Evolutionary conservation across 2,113 vertebrate genomes (phyloP), one percentile per base, ranked within the genome.

Genomic region (Gallinago media): DNA sequence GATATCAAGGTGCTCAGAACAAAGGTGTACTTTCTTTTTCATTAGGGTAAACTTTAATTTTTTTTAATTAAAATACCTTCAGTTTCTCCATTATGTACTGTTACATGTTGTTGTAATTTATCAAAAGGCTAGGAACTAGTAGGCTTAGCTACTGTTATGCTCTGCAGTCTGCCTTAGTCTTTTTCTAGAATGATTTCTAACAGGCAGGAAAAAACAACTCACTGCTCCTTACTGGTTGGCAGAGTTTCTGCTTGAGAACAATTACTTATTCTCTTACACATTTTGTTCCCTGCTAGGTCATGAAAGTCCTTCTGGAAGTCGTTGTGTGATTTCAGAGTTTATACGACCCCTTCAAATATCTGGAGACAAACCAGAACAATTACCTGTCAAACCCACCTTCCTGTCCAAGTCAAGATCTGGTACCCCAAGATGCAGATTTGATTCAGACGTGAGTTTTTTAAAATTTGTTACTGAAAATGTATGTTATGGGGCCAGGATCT

Each of bases 361-460:
- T 15, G 97, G 98, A 91, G 99, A 99, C 96, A 99, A 99, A 94
- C 98, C 98, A 5, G 99, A 99, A 90, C 98, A 99, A 27, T 97
- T 99, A 73, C 98, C 98, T 9, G 96, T 98, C 97, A 99, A 98
- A 96, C 99, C 99, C 72, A 98, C 98, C 72, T 98, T 99, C 96
- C 98, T 99, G 94, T 97, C 98, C 55, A 98, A 98, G 88, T 96
- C 98, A 59, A 97, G 97, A 85, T 89, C 98, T 40, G 95, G 98
- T 74, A 98, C 98, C 97, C 98, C 98, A 92, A 98, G 98, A 95
- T 98, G 98, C 97, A 97, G 98, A 96, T 98, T 98, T 97, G 99
- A 99, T 88, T 98, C 99, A 63, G 98, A 99, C 96, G 99, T 99
- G 97, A 98, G 98, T 98, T 19, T 22, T 31, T 13, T 11, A 9